Evolutionary conservation across 2,113 vertebrate genomes (phyloP), one percentile per base, ranked within the genome.

Genomic region (mouse (Mus musculus)): DNA sequence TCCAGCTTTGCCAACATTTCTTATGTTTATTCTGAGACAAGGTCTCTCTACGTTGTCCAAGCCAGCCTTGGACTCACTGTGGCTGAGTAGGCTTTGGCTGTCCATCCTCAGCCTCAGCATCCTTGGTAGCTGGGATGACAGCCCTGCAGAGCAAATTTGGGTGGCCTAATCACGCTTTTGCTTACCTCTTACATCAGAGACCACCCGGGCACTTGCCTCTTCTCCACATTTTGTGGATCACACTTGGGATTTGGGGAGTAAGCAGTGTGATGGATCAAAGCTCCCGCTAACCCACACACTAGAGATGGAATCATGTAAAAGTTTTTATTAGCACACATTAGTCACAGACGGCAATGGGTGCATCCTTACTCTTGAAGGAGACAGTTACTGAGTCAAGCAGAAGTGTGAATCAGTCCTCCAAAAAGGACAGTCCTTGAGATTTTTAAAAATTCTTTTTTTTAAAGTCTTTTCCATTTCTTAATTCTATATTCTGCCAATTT

Each of bases 401-500:
- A 90, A 33, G 80, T 78, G 87, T n/a, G 82, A 71, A 16, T 42
- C 52, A 78, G 8, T 73, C 11, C 39, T 67, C 52, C 77, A 17
- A 49, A 89, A 89, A 54, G 36, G 10, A 93, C 10, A 91, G 22
- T 71, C 33, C 11, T 96, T 85, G 77, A 96, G 61, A 91, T 59
- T 86, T 67, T 61, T 20, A 61, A 61, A 63, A 86, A 67, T 49
- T 19, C 4, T 59, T 59, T 17, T 28, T 30, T 28, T 56, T 28
- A 39, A 65, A 94, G 19, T 46, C 0, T 77, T 93, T 96, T 91
- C 33, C 9, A 75, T 7, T 36, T 76, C 63, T 24, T 77, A 69
- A 92, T 90, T 93, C 42, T 81, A 24, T 81, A 76, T 39, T 81
- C 76, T 26, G 72, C 49, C 56, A 90, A 90, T 92, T 96, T 95